Base-by-base conservation (phyloP, 2,888 invertebrate genomes). In the Oscheius onirici region DNA sequence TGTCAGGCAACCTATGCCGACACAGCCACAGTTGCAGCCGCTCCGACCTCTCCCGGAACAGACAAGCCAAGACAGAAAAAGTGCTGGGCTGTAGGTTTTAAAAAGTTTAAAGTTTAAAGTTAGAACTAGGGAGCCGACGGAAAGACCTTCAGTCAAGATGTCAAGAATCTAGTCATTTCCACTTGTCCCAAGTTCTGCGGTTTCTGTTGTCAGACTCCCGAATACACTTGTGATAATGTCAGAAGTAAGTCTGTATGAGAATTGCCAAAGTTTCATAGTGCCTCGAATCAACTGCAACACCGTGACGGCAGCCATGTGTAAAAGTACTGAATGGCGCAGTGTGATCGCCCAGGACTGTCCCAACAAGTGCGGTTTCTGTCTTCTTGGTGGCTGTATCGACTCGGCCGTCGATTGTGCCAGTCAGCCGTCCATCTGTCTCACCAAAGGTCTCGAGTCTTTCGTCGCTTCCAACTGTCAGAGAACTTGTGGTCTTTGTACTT, bases 361-460 rank as follows among this genome's bases (percentile, higher is more conserved):
- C n/a, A 57, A 49, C 57, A 44, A 24, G 20, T 55, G 58, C 44
- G 65, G 65, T 1, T 51, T 65, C 28, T 65, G 65, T 65, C 34
- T 46, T 24, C 44, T 41, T 15, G 58, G 68, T 11, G 68, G 68
- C 17, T 68, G 68, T 24, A 49, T 68, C 20, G 68, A 68, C 34
- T 22, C 44, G 8, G 68, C 68, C 46, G 40, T 57, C 20, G 68
- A 57, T 5, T 68, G 68, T 26, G 58, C 57, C 8, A 11, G 15
- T 17, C 41, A 68, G 13, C 68, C 68, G 20, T 41, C 68, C 26
- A 46, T 68, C 28, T 68, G 68, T 46, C 34, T 52, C 40, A 67
- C 67, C 17, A 20, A 17, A 13, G 67, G 67, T n/a, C 43, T 67
- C 24, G 67, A 67, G 34, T 52, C 67, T n/a, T 67, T 67, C 67